Evolutionary conservation across 2,113 vertebrate genomes (phyloP).

Genomic region (Trichomycterus rosablanca): DNA sequence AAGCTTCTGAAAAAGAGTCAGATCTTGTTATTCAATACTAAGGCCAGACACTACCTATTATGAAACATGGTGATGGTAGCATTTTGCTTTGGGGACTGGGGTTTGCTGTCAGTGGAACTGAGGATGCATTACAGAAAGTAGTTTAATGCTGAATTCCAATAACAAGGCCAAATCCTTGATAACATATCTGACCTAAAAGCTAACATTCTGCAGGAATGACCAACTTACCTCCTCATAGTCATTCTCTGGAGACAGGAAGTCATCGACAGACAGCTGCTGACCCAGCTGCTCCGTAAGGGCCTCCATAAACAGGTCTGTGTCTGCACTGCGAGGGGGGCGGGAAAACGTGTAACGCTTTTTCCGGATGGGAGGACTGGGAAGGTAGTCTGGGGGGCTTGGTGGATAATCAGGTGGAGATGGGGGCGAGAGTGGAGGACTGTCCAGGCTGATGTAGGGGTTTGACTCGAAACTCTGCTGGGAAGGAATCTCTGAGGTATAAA

Average conservation of each 20-base stretch:
- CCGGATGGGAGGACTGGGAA: conserved; percentile 49
- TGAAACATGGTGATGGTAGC: too few relatives aligned
- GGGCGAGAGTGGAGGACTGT: conserved; percentile 84
- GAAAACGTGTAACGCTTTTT: conserved; percentile 93
- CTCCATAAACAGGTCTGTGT: conserved; percentile 89
- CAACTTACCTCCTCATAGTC: conserved; percentile 92
- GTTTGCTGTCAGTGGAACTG: too few relatives aligned
- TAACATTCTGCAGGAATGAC: too few relatives aligned
- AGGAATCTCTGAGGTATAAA: conserved; percentile 71
- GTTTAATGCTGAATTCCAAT: too few relatives aligned
- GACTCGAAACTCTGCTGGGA: conserved; percentile 90
- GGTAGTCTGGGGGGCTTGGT: conserved; percentile 68
- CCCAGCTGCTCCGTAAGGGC: conserved; percentile 88
- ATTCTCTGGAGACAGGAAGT: conserved; percentile 89
- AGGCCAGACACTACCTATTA: too few relatives aligned
- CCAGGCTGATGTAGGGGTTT: conserved; percentile 92
- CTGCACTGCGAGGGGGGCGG: conserved; percentile 74
- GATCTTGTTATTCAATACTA: too few relatives aligned
- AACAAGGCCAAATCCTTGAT: too few relatives aligned
- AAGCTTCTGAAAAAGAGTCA: too few relatives aligned
- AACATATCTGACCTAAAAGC: too few relatives aligned
- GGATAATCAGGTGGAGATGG: conserved; percentile 66
- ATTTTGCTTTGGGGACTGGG: too few relatives aligned
- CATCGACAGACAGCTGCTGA: conserved; percentile 79
- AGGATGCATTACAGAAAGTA: too few relatives aligned